Evolutionary conservation across 2,888 invertebrate species (phyloP), one percentile per base, ranked within the genome.

Genomic region (Apodemia mormo): DNA sequence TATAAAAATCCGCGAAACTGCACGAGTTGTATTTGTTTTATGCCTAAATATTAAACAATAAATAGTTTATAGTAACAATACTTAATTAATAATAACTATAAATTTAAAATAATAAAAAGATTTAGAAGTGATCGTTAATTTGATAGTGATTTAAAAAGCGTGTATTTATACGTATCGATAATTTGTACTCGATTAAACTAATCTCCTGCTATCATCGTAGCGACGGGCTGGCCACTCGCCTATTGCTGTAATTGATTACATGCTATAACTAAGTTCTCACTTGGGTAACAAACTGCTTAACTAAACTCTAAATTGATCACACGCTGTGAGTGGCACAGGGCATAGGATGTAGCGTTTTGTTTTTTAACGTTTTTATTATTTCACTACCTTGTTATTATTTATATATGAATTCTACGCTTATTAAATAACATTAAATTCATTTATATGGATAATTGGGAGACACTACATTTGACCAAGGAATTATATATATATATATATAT

Each of bases 231-330:
- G 61, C 72, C 74, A 71, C 70, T 65, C 65, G 70, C 74, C 72
- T 68, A 56, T 72, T 68, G 69, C 68, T 77, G 81, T 84, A 85
- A 86, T 86, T 85, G 85, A 87, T 87, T 85, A 85, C 71, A 72
- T 70, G 74, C 70, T 77, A 80, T 79, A 80, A 78, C 79, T 78
- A 77, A 81, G 81, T 82, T 83, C 83, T 82, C 82, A 81, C 81
- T 82, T 75, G 80, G 75, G 72, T 84, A 82, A 83, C 82, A 79
- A 80, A 81, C 81, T 78, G 77, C 77, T 70, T 69, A 76, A 77
- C 76, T 73, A 74, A 71, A 74, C 71, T 80, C 78, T 80, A 81
- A 80, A 81, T 79, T 81, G 85, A 79, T 79, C 80, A 75, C 82
- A 80, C 72, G 82, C 81, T 83, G 82, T 22, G 73, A 67, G 71